Conservation (phyloP, 2,113 vertebrate species). For the Lethenteron reissneri region DNA sequence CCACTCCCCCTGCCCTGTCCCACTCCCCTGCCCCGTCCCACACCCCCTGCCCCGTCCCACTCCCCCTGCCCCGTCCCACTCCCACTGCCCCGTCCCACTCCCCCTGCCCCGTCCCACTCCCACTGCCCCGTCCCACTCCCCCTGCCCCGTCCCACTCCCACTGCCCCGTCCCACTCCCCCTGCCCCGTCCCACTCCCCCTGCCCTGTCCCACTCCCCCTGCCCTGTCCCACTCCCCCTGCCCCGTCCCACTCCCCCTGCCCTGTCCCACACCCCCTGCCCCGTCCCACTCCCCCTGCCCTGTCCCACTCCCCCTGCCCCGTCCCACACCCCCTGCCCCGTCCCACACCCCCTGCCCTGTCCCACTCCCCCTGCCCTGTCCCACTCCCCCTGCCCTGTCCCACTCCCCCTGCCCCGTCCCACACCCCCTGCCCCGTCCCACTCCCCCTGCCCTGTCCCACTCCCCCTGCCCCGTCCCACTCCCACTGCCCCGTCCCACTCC, state of each 20-base stretch:
- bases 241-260: neutral
- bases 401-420: neutral
- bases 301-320: neutral
- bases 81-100: neutral
- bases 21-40: neutral
- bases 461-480: neutral
- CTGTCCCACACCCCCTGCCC: neutral
- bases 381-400: neutral
- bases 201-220: too few species aligned
- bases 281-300: neutral
- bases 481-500: neutral
- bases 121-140: neutral
- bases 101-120: neutral
- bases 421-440: neutral
- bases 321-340: neutral
- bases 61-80: neutral
- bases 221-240: too few species aligned
- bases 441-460: neutral
- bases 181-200: neutral
- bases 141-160: neutral
- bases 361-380: neutral
- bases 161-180: neutral
- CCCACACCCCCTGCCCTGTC: neutral
- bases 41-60: neutral
- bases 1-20: neutral